A percentile compares a stretch with the other conserved stretches of the same genome.
These are phyloP conservation scores for human DNA, from an alignment of 2,113 vertebrate genomes.

Conservation along the genomic window DNA sequence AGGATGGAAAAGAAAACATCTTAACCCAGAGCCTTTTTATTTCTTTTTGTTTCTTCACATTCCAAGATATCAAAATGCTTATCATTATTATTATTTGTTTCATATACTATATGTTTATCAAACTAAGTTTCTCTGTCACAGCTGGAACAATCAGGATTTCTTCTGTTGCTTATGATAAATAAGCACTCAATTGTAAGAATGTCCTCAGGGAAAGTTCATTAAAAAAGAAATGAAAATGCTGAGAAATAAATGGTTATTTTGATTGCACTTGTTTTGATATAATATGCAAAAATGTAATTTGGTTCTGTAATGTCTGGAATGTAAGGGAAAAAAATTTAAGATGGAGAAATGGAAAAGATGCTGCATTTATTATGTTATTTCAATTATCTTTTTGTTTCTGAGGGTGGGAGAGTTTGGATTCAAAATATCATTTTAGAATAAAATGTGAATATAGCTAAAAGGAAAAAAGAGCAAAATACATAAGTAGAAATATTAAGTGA, in stretches of 20 bases:
- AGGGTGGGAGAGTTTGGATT: constrained; percentile 66
- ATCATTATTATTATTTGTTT: constrained; percentile 72
- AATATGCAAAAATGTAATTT: constrained; percentile 85
- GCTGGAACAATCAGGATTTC: constrained; percentile 79
- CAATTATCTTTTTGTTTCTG: constrained; percentile 80
- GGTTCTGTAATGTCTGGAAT: constrained; percentile 62
- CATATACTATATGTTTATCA: constrained; percentile 75
- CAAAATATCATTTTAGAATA: constrained; percentile 67
- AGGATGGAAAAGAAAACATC: constrained; percentile 26
- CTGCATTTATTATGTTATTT: constrained; percentile 80
- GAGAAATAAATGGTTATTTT: constrained; percentile 81
- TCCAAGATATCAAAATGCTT: constrained; percentile 60
- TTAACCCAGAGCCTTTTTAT: constrained; percentile 28
- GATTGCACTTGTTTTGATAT: constrained; percentile 82
- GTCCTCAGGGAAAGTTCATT: constrained; percentile 82
- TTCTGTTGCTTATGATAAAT: constrained; percentile 83
- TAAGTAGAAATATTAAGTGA: constrained; percentile 37
- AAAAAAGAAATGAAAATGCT: constrained; percentile 77
- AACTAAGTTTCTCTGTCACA: constrained; percentile 76
- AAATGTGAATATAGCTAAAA: constrained; percentile 48
- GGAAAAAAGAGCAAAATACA: constrained; percentile 22
- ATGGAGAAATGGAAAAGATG: constrained; percentile 71
- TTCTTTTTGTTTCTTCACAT: constrained; percentile 60
- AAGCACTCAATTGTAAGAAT: constrained; percentile 81
- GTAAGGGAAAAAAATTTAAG: constrained; percentile 57